Evolutionary conservation across 2,888 invertebrate species (phyloP).

Genomic region (Eristalis intricaria): DNA sequence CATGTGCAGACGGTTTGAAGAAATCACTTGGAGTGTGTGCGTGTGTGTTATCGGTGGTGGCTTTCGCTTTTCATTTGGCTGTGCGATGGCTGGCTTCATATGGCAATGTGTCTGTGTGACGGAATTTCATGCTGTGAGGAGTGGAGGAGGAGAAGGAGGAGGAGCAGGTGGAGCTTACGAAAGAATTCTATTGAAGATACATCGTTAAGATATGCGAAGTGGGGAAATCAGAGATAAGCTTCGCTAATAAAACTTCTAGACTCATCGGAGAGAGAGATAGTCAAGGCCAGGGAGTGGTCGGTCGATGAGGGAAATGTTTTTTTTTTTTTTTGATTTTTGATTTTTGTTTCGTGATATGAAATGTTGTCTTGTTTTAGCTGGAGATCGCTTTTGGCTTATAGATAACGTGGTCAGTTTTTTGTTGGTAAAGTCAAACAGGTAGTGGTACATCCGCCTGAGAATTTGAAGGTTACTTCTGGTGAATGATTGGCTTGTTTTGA

Average conservation of each 20-base stretch:
- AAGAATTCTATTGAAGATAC: no score
- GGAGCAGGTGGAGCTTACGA: not conserved
- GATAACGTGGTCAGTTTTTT: not conserved
- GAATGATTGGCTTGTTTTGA: not conserved
- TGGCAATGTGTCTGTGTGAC: not conserved
- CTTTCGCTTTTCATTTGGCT: slow-evolving; percentile 29
- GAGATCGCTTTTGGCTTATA: not conserved
- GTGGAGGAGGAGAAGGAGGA: not conserved
- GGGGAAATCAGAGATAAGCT: not conserved
- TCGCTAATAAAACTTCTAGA: not conserved
- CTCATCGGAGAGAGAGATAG: not conserved
- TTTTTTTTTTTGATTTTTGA: no score
- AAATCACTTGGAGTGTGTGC: not conserved
- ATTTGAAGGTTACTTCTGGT: not conserved
- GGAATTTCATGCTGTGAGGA: not conserved
- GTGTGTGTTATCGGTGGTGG: slow-evolving; percentile 6
- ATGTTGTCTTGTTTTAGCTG: not conserved
- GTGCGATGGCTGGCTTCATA: not conserved
- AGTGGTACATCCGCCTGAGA: not conserved
- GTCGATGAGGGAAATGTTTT: not conserved
- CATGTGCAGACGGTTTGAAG: slow-evolving; percentile 28
- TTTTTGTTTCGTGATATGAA: not conserved
- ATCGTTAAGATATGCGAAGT: not conserved
- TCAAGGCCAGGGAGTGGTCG: not conserved
- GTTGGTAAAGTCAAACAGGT: not conserved